Conservation (phyloP, 2,113 vertebrate genomes). For the Microtus richardsoni region DNA sequence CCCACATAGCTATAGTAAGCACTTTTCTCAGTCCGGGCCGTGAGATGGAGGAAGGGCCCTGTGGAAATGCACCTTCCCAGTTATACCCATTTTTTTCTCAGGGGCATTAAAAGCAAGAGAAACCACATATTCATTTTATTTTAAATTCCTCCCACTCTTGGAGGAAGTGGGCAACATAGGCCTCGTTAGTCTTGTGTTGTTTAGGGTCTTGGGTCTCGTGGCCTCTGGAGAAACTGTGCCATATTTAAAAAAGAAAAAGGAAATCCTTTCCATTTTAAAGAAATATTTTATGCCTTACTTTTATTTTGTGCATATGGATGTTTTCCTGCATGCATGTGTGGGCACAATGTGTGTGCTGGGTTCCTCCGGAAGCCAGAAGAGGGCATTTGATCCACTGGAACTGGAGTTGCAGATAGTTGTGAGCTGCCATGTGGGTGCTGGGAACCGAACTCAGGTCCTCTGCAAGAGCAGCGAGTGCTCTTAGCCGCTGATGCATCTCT, state of each 20-base stretch:
- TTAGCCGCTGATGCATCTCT: not conserved
- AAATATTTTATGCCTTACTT: not conserved
- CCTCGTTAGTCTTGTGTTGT: not conserved
- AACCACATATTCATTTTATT: not conserved
- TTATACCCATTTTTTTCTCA: not conserved
- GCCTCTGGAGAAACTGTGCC: not conserved
- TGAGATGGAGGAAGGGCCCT: not conserved
- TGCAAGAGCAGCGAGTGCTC: not conserved
- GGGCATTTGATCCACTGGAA: not conserved
- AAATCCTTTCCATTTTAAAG: not conserved
- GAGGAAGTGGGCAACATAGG: not conserved
- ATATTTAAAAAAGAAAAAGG: not conserved
- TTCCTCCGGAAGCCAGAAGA: not conserved
- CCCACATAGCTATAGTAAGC: not conserved
- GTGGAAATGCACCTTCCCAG: not conserved
- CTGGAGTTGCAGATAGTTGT: not conserved
- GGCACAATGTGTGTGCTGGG: not conserved
- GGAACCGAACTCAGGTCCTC: not conserved
- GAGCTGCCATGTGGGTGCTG: not conserved
- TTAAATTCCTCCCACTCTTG: not conserved
- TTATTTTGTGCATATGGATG: not conserved
- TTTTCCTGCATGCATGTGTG: not conserved
- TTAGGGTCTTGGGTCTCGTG: not conserved
- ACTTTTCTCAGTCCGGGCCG: not conserved
- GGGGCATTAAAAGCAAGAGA: not conserved